A percentile compares a stretch with the other conserved stretches of the same genome.
phyloP scores from a whole-genome alignment of 2,797 vertebrate genomes.

The Alfaro cultratus region DNA sequence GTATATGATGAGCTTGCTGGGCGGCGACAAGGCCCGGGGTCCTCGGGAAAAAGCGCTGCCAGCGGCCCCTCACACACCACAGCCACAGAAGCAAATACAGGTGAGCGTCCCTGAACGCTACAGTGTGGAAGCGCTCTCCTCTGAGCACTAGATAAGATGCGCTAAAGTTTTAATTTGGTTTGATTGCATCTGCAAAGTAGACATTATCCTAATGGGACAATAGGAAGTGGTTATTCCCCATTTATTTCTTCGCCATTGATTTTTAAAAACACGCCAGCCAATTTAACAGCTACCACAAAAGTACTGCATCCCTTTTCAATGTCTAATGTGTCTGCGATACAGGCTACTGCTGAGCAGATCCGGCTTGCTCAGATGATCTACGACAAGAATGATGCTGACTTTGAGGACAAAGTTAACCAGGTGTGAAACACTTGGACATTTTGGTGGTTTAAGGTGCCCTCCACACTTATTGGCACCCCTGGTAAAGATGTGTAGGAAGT shows the following conservation, averaged over 20 bases:
- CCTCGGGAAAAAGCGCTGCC: slow-evolving; percentile 92
- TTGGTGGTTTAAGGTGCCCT: neutral
- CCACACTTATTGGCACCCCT: neutral
- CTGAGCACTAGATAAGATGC: neutral
- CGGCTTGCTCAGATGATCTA: slow-evolving; percentile 97
- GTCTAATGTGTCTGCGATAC: slow-evolving; percentile 21
- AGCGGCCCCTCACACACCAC: slow-evolving; percentile 84
- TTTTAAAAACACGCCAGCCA: neutral
- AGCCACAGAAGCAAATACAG: slow-evolving; percentile 96
- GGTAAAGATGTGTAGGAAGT: neutral
- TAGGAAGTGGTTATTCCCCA: neutral
- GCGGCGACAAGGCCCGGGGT: slow-evolving; percentile 90
- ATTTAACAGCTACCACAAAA: neutral
- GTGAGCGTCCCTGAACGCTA: slow-evolving; percentile 73
- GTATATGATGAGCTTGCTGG: slow-evolving; percentile 98
- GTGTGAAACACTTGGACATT: slow-evolving; percentile 66
- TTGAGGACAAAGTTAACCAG: slow-evolving; percentile 98
- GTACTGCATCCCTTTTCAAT: neutral
- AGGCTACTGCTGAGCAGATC: slow-evolving; percentile 98
- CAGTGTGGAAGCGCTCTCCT: neutral
- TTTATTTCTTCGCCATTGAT: neutral
- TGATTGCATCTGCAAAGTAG: slow-evolving; percentile 2
- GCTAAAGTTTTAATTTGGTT: slow-evolving; percentile 9
- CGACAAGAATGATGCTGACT: slow-evolving; percentile 95
- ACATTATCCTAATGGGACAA: neutral